Evolutionary conservation across 1,140 invertebrate genomes (phyloP), one percentile per base, ranked within the genome.

Genomic region (Lepidotrigona ventralis): DNA sequence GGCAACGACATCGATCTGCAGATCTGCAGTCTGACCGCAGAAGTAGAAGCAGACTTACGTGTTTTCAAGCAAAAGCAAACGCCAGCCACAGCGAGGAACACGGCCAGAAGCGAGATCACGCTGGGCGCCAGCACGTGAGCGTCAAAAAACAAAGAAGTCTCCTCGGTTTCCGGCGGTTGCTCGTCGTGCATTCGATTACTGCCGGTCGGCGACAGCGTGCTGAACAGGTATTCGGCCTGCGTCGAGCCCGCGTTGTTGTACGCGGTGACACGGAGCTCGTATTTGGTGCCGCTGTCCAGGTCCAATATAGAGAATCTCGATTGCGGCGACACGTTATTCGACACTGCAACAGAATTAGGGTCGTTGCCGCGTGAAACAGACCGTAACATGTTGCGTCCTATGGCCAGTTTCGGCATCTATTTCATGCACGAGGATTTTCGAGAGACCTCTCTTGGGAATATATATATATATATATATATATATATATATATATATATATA

Each of bases 231-330:
- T 85, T 96, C 95, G 77, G 95, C 95, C 64, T 96, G 95, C 29
- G 96, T 96, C 53, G 95, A 95, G 4, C 97, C 97, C 15, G 96
- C 96, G 90, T 96, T 96, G 91, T 97, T 97, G 86, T 96, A 95
- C 19, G 96, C 96, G 17, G 95, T 96, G 12, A 97, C 95, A 63
- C 95, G 93, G 74, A 97, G 94, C 77, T 95, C 95, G 90, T 97
- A 97, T 86, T 95, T 95, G 9, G 95, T 96, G 19, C 95, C 96
- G n/a, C 96, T 95, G 68, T 95, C 95, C 53, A 97, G 93, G 81
- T 96, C 96, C 17, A 95, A 95, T 93, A 96, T 94, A 89, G 95
- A 90, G 86, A 95, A 95, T 86, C 93, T 90, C 91, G 92, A 90
- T 89, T 96, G 93, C 14, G 94, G 92, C 83, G 92, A 92, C 58